Evolutionary conservation across 2,797 vertebrate genomes (phyloP), one percentile per base, ranked within the genome.

Genomic region (Spizella passerina): DNA sequence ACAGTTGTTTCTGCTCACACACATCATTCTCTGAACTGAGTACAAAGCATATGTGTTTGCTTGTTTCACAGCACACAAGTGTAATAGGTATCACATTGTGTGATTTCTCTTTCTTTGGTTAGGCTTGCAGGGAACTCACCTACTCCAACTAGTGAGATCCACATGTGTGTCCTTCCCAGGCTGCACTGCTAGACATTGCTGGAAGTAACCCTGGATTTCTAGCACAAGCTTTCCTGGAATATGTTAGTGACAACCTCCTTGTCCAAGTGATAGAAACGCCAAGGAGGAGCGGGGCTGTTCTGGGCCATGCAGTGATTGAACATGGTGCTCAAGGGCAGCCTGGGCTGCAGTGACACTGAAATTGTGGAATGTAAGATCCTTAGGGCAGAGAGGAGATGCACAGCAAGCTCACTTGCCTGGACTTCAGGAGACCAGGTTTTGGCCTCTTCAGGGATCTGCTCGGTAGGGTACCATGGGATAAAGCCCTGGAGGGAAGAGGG

Each of bases 1-100:
- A 49, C 79, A 94, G 91, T 92, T 90, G 79, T 91, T 95, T 95
- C 57, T 95, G 52, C 68, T 95, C 77, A 82, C 75, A 90, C 88
- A 84, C 75, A 61, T 92, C 77, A 90, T 91, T 68, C 72, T 83
- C 64, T 72, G 82, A 81, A 36, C 89, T 44, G 64, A 93, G 78
- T 46, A 85, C 68, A 91, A 83, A 89, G 73, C 39, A 4, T 56
- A 26, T 55, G 32, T 41, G 47, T 57, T 84, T 82, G 55, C 56
- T 73, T 52, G 30, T 90, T 91, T 69, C 76, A 46, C 38, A 73
- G 84, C 94, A 73, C 46, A 65, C 17, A 21, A 57, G 43, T n/a
- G 70, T 81, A 89, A 34, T 57, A 66, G 32, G 47, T 65, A 82
- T 83, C 75, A 85, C 44, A 69, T 72, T 16, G 4, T 76, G 70